Conservation (phyloP, 2,797 vertebrate species). For the Neostethus bicornis region DNA sequence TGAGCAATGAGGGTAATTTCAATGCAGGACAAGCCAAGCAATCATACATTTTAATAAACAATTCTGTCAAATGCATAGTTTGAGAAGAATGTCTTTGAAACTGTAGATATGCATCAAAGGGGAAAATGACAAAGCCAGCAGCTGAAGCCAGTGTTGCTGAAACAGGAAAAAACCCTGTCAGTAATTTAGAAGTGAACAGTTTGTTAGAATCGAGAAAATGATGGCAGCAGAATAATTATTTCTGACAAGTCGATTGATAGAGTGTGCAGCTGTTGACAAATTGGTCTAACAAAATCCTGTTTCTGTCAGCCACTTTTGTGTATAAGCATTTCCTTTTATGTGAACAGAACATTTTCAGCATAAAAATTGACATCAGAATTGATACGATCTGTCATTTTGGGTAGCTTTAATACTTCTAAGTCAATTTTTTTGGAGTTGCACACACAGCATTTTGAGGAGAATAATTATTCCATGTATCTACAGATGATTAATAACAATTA, state of each 20-base stretch:
- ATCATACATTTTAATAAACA: constrained; percentile 75
- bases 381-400: constrained; percentile 69
- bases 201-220: constrained; percentile 68
- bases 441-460: constrained; percentile 49
- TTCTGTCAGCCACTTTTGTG: constrained; percentile 74
- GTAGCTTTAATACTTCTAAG: constrained; percentile 55
- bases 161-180: constrained; percentile 69
- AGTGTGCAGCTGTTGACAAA: constrained; percentile 71
- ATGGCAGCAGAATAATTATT: constrained; percentile 75
- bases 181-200: constrained; percentile 74
- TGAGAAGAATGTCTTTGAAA: constrained; percentile 73
- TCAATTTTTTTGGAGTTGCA: constrained; percentile 64
- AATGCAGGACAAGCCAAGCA: constrained; percentile 61
- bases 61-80: constrained; percentile 75
- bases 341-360: constrained; percentile 53
- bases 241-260: constrained; percentile 78
- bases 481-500: constrained; percentile 35
- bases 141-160: constrained; percentile 58
- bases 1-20: constrained; percentile 71
- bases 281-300: constrained; percentile 73
- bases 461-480: constrained; percentile 29
- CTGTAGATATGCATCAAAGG: constrained; percentile 70
- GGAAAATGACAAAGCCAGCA: constrained; percentile 65
- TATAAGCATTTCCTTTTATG: constrained; percentile 60
- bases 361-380: constrained; percentile 59